Evolutionary conservation across 1,140 invertebrate genomes (phyloP).

Genomic region (Apis florea): DNA sequence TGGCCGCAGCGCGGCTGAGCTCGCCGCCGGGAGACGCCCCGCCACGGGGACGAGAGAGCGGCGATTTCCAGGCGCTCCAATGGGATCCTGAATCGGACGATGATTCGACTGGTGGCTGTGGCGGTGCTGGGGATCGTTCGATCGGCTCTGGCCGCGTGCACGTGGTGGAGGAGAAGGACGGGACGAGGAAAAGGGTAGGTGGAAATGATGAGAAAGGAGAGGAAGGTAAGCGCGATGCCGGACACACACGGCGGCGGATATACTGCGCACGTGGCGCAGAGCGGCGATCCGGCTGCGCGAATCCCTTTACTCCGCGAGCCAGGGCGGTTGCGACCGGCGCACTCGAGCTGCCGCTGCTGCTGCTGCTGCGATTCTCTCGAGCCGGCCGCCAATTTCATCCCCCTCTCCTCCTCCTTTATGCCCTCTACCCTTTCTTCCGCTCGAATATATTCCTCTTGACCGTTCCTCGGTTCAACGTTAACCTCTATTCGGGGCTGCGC

Average conservation of each 20-base stretch:
- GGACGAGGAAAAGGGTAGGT: conserved; percentile 15
- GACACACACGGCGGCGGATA: background rate
- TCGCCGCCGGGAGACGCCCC: conserved; percentile 40
- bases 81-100: background rate
- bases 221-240: background rate
- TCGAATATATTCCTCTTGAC: background rate
- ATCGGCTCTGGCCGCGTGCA: background rate
- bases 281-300: conserved; percentile 23
- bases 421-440: conserved; percentile 15
- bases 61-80: background rate
- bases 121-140: conserved; percentile 7
- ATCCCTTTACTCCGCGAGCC: background rate
- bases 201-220: too few species aligned
- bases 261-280: conserved; percentile 35
- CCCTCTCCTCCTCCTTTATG: background rate
- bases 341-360: conserved; percentile 27
- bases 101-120: background rate
- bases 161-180: background rate
- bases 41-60: background rate
- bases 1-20: conserved; percentile 9
- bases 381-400: conserved; percentile 32
- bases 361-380: conserved; percentile 23
- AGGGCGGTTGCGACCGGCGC: conserved; percentile 32
- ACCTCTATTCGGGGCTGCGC: conserved; percentile 9
- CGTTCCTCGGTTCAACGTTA: conserved; percentile 17